These are phyloP conservation scores for Parnassius apollo DNA, from an alignment of 2,888 invertebrate species.

Conservation along the genomic window DNA sequence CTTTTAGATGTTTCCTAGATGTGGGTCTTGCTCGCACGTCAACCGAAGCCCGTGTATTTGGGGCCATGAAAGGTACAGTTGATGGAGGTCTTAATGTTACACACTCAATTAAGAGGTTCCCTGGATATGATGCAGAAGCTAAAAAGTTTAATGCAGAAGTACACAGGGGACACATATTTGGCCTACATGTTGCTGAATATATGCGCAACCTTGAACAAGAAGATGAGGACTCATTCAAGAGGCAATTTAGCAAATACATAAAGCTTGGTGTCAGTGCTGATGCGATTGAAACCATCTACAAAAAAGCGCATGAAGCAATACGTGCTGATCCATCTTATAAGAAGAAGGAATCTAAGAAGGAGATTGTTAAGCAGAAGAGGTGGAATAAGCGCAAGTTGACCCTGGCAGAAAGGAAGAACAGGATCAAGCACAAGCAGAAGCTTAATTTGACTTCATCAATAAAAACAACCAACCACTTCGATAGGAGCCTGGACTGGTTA, in stretches of 20 bases:
- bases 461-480: too few species aligned
- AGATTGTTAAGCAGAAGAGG: constrained; percentile 85
- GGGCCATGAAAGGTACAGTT: constrained; percentile 99
- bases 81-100: constrained; percentile 99
- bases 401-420: constrained; percentile 93
- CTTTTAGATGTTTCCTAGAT: constrained; percentile 93
- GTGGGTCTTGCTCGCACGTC: constrained; percentile 98
- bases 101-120: constrained; percentile 98
- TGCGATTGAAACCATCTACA: constrained; percentile 94
- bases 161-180: constrained; percentile 97
- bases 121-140: constrained; percentile 96
- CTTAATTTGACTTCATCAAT: too few species aligned
- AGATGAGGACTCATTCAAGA: constrained; percentile 98
- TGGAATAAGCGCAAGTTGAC: constrained; percentile 96
- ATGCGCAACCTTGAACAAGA: constrained; percentile 96
- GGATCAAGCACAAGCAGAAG: constrained; percentile 96
- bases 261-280: constrained; percentile 94
- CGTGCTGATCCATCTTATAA: constrained; percentile 90
- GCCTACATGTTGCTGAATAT: constrained; percentile 98
- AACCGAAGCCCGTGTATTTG: constrained; percentile 98
- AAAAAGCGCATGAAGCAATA: constrained; percentile 96
- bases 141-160: constrained; percentile 97
- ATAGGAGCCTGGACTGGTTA: too few species aligned
- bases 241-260: constrained; percentile 98
- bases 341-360: constrained; percentile 80